Evolutionary conservation across 2,113 vertebrate species (phyloP).

Genomic region (Sylvia atricapilla): DNA sequence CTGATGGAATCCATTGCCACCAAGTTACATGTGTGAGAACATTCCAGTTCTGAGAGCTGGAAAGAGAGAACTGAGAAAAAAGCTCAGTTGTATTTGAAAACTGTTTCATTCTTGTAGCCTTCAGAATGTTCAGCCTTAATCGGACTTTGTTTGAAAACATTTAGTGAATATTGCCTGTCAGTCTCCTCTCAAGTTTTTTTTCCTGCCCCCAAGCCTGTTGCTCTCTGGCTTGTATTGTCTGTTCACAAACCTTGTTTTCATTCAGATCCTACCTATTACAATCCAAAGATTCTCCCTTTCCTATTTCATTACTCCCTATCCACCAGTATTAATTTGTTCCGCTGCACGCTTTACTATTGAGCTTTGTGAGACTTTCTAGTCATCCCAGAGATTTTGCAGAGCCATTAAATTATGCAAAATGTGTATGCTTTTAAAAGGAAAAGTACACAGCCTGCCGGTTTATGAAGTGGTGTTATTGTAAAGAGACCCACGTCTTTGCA

Average conservation of each 20-base stretch:
- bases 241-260: not conserved
- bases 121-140: constrained; percentile 62
- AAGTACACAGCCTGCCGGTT: not conserved
- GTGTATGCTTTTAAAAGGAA: not conserved
- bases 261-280: not conserved
- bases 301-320: not conserved
- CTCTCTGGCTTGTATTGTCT: not conserved
- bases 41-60: not conserved
- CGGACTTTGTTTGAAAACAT: not conserved
- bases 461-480: not conserved
- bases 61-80: not conserved
- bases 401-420: not conserved
- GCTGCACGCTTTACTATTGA: not conserved
- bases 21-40: no score
- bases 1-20: not conserved
- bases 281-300: not conserved
- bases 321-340: not conserved
- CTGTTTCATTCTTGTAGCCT: constrained; percentile 74
- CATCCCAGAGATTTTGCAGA: not conserved
- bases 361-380: not conserved
- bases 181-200: not conserved
- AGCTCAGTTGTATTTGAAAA: constrained; percentile 69
- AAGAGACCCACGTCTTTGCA: not conserved
- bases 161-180: not conserved
- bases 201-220: not conserved